Base-by-base conservation (phyloP, 1,140 invertebrate species). In the Pomacea maculata region DNA sequence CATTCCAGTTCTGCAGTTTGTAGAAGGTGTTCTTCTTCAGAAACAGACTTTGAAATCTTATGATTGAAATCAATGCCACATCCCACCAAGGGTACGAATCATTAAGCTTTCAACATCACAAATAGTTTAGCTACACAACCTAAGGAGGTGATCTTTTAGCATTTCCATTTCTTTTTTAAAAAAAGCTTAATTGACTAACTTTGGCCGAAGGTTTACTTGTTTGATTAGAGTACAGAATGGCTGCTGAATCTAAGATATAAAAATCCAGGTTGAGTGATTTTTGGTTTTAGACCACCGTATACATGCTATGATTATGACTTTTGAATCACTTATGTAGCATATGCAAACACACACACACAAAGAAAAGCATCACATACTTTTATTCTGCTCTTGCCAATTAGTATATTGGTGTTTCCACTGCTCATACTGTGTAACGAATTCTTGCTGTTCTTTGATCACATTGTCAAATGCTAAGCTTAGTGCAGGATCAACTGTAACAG, bases 391-490 rank as follows among this genome's bases (percentile, higher is more conserved):
- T 75, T 90, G 88, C 91, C 91, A 92, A 17, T 89, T 86, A 82
- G 90, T 86, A 83, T 91, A 92, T 78, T 92, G 90, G 71, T 89
- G 83, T 80, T 90, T 91, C 91, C 91, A 92, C 65, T 90, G 86
- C 71, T 81, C 84, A 79, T 91, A 92, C 76, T 92, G 91, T 19
- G 81, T 75, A 17, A 90, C 82, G 85, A 92, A 92, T 63, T 91
- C 87, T 78, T 85, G 75, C 64, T 92, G 90, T 82, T 91, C 90
- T 77, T 81, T 79, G 68, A 84, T 25, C 25, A 89, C 72, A 19
- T 81, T 82, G 15, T 86, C 87, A 55, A 87, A 55, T 29, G 83
- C 80, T 63, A 74, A 57, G 52, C 74, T 71, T 65, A 80, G 54
- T 45, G 64, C 67, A 8, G 79, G 57, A 79, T 78, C 81, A 57